Percentiles rank a stretch among this genome's conserved stretches.
Evolutionary conservation across 2,797 vertebrate genomes (phyloP).

Genomic region (Catamblyrhynchus diadema): DNA sequence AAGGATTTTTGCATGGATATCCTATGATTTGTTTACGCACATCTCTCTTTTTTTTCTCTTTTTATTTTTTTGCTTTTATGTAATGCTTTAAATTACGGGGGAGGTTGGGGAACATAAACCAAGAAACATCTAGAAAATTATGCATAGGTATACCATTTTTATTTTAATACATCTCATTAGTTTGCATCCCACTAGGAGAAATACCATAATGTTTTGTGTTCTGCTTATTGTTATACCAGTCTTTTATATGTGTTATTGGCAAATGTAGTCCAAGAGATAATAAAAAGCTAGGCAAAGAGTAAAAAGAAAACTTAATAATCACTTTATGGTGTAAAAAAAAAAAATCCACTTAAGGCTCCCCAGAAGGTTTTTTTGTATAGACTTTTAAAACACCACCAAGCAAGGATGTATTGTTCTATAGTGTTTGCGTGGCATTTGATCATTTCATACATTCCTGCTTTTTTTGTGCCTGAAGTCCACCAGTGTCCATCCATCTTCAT

Average conservation of each 20-base stretch:
- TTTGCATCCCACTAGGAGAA: slow-evolving; percentile 73
- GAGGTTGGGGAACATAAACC: slow-evolving; percentile 63
- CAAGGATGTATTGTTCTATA: slow-evolving; percentile 68
- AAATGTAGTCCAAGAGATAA: slow-evolving; percentile 76
- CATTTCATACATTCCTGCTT: slow-evolving; percentile 71
- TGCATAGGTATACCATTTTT: slow-evolving; percentile 78
- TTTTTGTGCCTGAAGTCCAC: slow-evolving; percentile 66
- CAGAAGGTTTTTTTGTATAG: slow-evolving; percentile 74
- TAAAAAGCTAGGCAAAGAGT: slow-evolving; percentile 77
- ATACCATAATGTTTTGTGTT: slow-evolving; percentile 63
- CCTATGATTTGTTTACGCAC: slow-evolving; percentile 72
- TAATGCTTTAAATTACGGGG: slow-evolving; percentile 73
- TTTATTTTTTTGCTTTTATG: neutral
- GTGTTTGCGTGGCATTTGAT: slow-evolving; percentile 68
- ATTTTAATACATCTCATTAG: slow-evolving; percentile 81
- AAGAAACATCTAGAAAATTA: slow-evolving; percentile 74
- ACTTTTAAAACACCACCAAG: slow-evolving; percentile 73
- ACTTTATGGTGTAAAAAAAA: slow-evolving; percentile 82
- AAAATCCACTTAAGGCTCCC: slow-evolving; percentile 81
- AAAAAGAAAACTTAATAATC: slow-evolving; percentile 81
- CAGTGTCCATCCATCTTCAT: slow-evolving; percentile 65
- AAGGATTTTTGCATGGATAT: slow-evolving; percentile 63
- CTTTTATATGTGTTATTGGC: slow-evolving; percentile 72
- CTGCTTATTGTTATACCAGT: slow-evolving; percentile 72
- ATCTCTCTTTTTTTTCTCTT: slow-evolving; percentile 47